These are phyloP conservation scores for Diachrysia chrysitis DNA, from an alignment of 2,888 invertebrate genomes.

Conservation along the genomic window DNA sequence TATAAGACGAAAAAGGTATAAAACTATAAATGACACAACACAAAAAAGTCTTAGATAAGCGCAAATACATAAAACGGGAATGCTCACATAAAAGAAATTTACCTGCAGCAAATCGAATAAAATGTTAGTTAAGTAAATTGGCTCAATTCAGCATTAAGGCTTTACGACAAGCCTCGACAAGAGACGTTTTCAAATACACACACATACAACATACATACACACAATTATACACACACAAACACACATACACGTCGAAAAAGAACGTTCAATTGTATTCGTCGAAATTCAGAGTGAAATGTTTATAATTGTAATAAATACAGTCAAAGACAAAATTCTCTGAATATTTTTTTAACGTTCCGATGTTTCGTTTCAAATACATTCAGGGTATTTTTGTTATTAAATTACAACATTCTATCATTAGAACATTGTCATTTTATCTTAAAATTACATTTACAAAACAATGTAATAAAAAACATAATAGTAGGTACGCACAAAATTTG, in stretches of 20 bases:
- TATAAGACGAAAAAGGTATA: neutral
- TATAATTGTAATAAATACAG: neutral
- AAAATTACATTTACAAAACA: neutral
- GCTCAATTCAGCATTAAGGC: neutral
- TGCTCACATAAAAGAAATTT: neutral
- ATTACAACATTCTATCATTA: neutral
- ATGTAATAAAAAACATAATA: too few species aligned
- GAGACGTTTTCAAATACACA: neutral
- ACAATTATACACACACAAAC: neutral
- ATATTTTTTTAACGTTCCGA: neutral
- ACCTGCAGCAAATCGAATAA: conserved; percentile 3
- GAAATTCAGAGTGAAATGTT: neutral
- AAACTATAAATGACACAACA: neutral
- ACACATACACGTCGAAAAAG: neutral
- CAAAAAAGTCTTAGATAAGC: neutral
- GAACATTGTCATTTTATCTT: neutral
- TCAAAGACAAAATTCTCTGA: neutral
- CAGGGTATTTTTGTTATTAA: neutral
- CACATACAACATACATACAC: neutral
- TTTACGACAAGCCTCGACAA: neutral
- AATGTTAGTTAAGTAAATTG: neutral
- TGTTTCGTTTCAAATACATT: neutral
- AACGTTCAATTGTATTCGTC: neutral
- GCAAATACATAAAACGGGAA: neutral
- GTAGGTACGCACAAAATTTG: too few species aligned